Percentiles rank a stretch among this genome's conserved stretches.
phyloP scores from a whole-genome alignment of 2,888 invertebrate species.

The Pedicia rivosa region DNA sequence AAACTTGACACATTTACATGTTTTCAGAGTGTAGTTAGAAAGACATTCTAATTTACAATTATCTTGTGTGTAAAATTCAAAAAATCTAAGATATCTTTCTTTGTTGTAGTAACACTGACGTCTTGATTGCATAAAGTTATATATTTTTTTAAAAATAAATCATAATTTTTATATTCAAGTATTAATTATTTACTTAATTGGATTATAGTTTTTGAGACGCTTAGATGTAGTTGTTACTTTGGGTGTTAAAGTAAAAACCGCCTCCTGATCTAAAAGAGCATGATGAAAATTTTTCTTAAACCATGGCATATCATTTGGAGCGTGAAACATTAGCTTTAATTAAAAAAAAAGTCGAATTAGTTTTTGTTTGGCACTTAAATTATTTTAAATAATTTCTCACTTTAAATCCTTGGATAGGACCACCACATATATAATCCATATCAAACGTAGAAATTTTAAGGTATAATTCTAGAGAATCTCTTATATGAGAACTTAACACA shows the following conservation, averaged over 20 bases:
- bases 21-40: background rate
- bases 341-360: background rate
- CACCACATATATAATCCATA: no score
- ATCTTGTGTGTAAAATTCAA: background rate
- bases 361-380: no score
- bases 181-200: slow-evolving; percentile 10
- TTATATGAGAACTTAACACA: no score
- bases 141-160: no score
- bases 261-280: slow-evolving; percentile 43
- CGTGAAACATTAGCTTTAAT: slow-evolving; percentile 40
- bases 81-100: background rate
- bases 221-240: background rate
- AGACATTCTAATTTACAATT: slow-evolving; percentile 1
- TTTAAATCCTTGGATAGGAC: background rate
- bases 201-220: background rate
- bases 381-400: background rate
- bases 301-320: slow-evolving; percentile 44
- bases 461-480: no score
- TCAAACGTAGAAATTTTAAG: no score
- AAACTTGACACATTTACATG: background rate
- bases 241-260: slow-evolving; percentile 34
- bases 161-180: no score
- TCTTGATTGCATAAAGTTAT: slow-evolving; percentile 21
- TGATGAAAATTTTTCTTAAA: slow-evolving; percentile 45
- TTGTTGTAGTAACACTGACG: background rate